Conservation (phyloP, 37 sponge, comb jelly and placozoan species). For the Diacarnus erythraeanus region DNA sequence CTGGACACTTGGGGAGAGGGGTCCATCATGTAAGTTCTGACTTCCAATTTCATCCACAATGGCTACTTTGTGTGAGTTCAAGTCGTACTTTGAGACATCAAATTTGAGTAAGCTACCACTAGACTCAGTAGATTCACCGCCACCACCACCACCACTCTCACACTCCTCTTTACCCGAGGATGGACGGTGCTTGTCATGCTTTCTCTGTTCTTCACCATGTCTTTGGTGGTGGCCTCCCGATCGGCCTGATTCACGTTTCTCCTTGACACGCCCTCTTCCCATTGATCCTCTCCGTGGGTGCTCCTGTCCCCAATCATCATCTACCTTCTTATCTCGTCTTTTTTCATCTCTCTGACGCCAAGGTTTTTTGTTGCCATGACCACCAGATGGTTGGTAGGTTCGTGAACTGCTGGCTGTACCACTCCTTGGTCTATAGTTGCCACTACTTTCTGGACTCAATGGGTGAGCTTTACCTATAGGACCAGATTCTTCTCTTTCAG, state of each 20-base stretch:
- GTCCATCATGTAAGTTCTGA: conserved; percentile 9
- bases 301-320: background rate
- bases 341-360: background rate
- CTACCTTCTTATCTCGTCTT: background rate
- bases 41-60: conserved; percentile 44
- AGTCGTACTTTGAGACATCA: conserved; percentile 41
- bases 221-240: background rate
- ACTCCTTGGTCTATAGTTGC: background rate
- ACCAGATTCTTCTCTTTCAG: background rate
- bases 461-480: no score
- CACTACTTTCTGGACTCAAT: background rate
- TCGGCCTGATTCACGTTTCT: background rate
- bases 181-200: background rate
- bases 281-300: background rate
- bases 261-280: conserved; percentile 7
- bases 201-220: background rate
- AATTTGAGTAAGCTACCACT: background rate
- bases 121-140: background rate
- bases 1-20: conserved; percentile 10
- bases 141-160: background rate
- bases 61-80: conserved; percentile 48
- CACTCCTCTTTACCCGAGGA: background rate
- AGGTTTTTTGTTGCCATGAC: conserved; percentile 1
- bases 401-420: background rate
- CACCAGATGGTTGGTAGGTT: background rate